These are phyloP conservation scores for Clupea harengus DNA, from an alignment of 2,113 vertebrate genomes.

Conservation along the genomic window DNA sequence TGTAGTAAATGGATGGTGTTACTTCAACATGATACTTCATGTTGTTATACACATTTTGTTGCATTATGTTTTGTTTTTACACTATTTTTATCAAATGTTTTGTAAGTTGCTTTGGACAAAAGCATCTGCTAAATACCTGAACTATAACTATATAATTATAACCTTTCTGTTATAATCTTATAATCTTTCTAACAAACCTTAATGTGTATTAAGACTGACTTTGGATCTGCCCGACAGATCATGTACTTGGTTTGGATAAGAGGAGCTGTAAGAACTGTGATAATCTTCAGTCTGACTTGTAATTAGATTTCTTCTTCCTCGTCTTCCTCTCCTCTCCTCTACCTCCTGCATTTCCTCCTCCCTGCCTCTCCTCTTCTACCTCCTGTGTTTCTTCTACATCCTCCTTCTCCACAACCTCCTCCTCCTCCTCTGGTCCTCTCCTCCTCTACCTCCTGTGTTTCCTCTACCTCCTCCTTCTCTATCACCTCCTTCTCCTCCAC, in stretches of 20 bases:
- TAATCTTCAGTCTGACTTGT: not conserved
- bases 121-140: too few species aligned
- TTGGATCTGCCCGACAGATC: not conserved
- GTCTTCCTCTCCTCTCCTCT: not conserved
- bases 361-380: not conserved
- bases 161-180: too few species aligned
- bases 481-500: not conserved
- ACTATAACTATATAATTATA: too few species aligned
- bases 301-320: not conserved
- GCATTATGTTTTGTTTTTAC: too few species aligned
- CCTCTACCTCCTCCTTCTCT: not conserved
- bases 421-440: not conserved
- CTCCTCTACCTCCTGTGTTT: not conserved
- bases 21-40: too few species aligned
- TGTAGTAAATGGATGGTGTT: constrained; percentile 33
- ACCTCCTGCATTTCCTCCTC: too few species aligned
- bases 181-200: not conserved
- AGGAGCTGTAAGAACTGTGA: not conserved
- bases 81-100: too few species aligned
- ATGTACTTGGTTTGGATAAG: too few species aligned
- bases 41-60: too few species aligned
- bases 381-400: not conserved
- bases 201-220: not conserved
- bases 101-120: too few species aligned
- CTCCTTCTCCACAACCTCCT: not conserved